phyloP scores from a whole-genome alignment of 1,140 invertebrate species.

The Neodiprion pinetum region DNA sequence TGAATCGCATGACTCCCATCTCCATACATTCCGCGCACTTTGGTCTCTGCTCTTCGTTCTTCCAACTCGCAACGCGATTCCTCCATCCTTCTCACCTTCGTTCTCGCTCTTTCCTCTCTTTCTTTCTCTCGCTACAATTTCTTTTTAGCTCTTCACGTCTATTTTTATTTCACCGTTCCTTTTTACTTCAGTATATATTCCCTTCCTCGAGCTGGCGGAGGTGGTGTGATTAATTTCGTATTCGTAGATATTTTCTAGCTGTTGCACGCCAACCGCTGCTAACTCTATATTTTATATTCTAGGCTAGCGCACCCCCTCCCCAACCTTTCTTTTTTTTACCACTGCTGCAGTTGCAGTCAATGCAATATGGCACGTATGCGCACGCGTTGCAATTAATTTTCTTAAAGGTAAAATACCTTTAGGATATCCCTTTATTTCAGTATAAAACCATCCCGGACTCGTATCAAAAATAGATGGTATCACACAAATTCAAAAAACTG shows the following conservation, averaged over 20 bases:
- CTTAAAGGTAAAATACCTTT: no score
- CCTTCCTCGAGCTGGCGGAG: slow-evolving; percentile 12
- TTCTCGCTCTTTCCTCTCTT: slow-evolving; percentile 27
- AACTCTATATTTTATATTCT: slow-evolving; percentile 4
- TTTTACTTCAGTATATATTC: slow-evolving; percentile 22
- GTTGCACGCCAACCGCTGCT: slow-evolving; percentile 37
- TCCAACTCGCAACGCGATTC: slow-evolving; percentile 21
- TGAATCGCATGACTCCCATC: slow-evolving; percentile 62
- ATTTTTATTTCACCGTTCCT: slow-evolving; percentile 47
- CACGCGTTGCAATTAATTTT: no score
- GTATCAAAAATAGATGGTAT: no score
- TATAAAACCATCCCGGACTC: no score
- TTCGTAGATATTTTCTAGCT: slow-evolving; percentile 49
- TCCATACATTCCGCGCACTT: slow-evolving; percentile 54
- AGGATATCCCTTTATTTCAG: no score
- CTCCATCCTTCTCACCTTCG: slow-evolving; percentile 23
- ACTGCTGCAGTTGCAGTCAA: background rate
- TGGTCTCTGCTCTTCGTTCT: slow-evolving; percentile 31
- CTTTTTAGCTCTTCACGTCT: slow-evolving; percentile 30
- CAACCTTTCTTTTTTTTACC: background rate
- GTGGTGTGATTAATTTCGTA: slow-evolving; percentile 48
- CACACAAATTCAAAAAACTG: no score
- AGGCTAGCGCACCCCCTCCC: background rate
- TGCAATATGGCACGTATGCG: background rate
- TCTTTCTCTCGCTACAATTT: slow-evolving; percentile 29